phyloP scores from a whole-genome alignment of 2,113 vertebrate species.

The Ardeotis arabs region DNA sequence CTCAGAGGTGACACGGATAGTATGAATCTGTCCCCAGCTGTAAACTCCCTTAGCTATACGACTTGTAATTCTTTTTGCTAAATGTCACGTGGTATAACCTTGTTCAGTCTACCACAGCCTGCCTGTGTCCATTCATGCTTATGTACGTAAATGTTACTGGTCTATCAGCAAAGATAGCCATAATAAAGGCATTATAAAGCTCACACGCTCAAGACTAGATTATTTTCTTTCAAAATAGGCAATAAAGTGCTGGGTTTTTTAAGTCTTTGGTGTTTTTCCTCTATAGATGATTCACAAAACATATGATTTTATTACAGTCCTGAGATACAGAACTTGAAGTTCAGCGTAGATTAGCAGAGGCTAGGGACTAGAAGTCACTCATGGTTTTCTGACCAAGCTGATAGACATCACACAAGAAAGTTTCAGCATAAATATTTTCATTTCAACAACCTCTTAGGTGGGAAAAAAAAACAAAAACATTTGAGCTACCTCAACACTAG shows the following conservation, averaged over 20 bases:
- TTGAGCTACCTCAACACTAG: background rate
- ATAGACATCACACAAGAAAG: background rate
- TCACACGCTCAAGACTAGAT: background rate
- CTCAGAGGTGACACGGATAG: background rate
- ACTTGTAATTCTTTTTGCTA: background rate
- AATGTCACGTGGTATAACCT: background rate
- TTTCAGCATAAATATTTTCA: background rate
- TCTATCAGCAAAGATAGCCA: background rate
- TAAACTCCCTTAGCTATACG: background rate
- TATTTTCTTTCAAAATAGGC: background rate
- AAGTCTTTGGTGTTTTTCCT: background rate
- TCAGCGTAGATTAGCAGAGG: background rate
- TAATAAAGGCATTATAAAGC: background rate
- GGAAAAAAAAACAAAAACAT: background rate
- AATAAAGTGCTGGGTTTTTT: fast-evolving
- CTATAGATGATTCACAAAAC: background rate
- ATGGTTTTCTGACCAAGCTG: background rate
- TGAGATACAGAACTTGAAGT: background rate
- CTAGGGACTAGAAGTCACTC: background rate
- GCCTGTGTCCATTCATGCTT: background rate
- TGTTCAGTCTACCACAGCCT: background rate
- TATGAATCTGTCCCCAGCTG: background rate
- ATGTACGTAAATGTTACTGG: background rate
- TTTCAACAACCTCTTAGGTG: background rate
- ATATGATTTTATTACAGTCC: background rate